Evolutionary conservation across 2,797 vertebrate genomes (phyloP).

Genomic region (Nyctibius grandis): DNA sequence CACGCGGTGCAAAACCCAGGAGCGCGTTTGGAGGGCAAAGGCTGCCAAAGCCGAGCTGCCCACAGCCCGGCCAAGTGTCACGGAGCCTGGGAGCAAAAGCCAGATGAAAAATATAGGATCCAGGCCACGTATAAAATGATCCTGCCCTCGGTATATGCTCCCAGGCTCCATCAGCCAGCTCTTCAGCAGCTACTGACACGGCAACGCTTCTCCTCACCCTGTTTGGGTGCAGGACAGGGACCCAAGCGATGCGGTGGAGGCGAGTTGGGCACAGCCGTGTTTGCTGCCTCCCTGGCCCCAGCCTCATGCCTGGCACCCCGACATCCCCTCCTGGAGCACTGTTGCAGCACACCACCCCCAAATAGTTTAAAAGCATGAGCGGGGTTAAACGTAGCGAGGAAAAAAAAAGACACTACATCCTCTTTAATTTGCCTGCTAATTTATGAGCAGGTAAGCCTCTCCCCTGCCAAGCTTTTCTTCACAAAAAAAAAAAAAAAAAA

Average conservation of each 20-base stretch:
- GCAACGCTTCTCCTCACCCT: neutral
- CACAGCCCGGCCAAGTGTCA: neutral
- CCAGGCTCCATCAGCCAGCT: neutral
- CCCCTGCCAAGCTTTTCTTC: neutral
- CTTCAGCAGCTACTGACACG: neutral
- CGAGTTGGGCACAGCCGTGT: accelerated
- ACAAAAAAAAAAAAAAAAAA: neutral
- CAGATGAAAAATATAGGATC: neutral
- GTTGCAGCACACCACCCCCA: neutral
- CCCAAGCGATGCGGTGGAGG: accelerated
- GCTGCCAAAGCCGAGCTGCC: neutral
- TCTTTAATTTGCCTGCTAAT: neutral
- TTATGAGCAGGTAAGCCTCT: neutral
- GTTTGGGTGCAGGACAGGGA: neutral
- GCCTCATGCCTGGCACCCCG: accelerated
- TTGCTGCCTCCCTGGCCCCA: neutral
- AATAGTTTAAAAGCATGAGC: neutral
- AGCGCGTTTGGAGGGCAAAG: neutral
- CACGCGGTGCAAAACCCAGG: accelerated
- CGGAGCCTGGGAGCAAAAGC: neutral
- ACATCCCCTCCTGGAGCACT: neutral
- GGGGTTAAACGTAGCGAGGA: neutral
- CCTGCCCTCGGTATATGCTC: neutral
- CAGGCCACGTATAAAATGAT: neutral
- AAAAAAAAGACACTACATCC: no score